These are phyloP conservation scores for Halcyon leucocephala DNA, from an alignment of 2,797 vertebrate genomes.

Conservation along the genomic window DNA sequence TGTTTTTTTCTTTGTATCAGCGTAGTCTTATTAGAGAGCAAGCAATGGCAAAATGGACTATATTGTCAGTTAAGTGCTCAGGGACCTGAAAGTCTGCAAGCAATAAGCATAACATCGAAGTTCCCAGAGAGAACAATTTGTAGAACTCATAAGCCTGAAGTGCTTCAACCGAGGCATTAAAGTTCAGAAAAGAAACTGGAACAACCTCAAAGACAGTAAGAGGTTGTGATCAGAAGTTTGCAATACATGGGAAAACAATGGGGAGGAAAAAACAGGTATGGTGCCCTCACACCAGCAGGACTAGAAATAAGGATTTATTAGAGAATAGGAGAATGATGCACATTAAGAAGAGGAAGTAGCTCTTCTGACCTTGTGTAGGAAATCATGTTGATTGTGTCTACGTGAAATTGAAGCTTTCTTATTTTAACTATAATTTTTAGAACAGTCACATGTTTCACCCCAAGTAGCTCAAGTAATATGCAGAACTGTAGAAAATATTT, in stretches of 20 bases:
- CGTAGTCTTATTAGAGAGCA: not conserved
- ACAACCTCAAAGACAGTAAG: not conserved
- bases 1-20: not conserved
- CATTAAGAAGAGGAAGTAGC: not conserved
- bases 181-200: not conserved
- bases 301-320: not conserved
- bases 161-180: not conserved
- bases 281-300: not conserved
- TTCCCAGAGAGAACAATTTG: not conserved
- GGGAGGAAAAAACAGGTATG: not conserved
- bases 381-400: not conserved
- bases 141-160: not conserved
- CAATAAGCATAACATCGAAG: not conserved
- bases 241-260: not conserved
- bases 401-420: not conserved
- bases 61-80: not conserved
- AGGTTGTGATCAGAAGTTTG: not conserved
- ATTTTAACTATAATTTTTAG: not conserved
- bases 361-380: not conserved
- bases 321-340: fast-evolving
- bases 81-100: not conserved
- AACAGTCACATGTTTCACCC: not conserved
- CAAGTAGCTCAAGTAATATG: not conserved
- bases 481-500: not conserved
- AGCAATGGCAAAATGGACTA: not conserved